phyloP scores from a whole-genome alignment of 2,797 vertebrate genomes.

The Tadarida brasiliensis region DNA sequence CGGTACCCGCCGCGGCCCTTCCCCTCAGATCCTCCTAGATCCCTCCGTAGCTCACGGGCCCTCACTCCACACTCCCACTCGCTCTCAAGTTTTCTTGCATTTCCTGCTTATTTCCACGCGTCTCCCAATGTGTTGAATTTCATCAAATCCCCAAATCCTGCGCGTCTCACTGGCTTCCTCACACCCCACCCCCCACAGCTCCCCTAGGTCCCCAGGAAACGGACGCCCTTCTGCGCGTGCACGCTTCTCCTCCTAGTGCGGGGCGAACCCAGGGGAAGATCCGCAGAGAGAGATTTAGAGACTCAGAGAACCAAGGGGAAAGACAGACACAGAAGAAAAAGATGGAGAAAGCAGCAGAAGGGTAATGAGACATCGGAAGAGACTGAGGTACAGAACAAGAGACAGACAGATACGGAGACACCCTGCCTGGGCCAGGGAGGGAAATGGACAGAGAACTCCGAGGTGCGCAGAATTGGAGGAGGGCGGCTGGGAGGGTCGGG shows the following conservation, averaged over 20 bases:
- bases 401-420: neutral
- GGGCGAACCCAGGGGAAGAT: fast-evolving
- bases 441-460: neutral
- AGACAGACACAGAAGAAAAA: neutral
- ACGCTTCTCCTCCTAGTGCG: neutral
- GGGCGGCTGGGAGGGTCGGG: neutral
- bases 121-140: neutral
- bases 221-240: fast-evolving
- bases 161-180: neutral
- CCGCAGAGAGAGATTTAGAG: neutral
- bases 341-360: neutral
- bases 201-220: fast-evolving
- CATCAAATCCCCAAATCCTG: neutral
- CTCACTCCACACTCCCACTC: fast-evolving
- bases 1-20: too few relatives aligned
- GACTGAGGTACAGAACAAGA: neutral
- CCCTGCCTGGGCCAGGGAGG: fast-evolving
- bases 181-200: fast-evolving
- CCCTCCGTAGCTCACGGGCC: fast-evolving
- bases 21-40: neutral
- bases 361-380: neutral
- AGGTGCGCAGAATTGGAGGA: neutral
- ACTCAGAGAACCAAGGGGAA: neutral
- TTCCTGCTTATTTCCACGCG: fast-evolving
- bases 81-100: fast-evolving